These are phyloP conservation scores for Campoletis sonorensis DNA, from an alignment of 1,140 invertebrate genomes.

Conservation along the genomic window DNA sequence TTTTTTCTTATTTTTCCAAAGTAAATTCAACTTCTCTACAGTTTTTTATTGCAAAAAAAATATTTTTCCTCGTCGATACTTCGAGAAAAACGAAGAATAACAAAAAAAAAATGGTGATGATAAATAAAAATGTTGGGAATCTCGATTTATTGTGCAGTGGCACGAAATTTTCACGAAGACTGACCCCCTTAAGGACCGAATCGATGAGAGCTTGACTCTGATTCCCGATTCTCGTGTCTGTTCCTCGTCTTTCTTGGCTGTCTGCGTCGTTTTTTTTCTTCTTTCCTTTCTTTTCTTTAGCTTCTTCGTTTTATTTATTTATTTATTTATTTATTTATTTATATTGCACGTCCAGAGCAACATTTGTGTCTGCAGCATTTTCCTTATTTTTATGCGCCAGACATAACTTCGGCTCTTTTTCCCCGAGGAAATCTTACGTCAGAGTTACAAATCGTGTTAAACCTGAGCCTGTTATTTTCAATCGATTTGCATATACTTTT, in stretches of 20 bases:
- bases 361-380: no score
- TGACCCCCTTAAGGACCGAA: slow-evolving; percentile 48
- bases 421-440: slow-evolving; percentile 67
- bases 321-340: no score
- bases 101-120: neutral
- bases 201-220: slow-evolving; percentile 42
- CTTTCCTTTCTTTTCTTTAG: neutral
- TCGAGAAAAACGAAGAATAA: neutral
- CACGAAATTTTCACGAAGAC: slow-evolving; percentile 13
- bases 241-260: slow-evolving; percentile 51
- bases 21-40: no score
- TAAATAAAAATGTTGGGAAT: neutral
- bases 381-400: neutral
- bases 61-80: no score
- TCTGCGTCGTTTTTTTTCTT: slow-evolving; percentile 42
- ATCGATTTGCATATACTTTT: no score
- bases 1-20: no score
- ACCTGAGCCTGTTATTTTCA: no score
- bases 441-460: no score
- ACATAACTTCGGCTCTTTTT: slow-evolving; percentile 50
- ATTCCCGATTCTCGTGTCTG: slow-evolving; percentile 53
- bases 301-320: neutral
- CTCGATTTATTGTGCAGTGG: neutral
- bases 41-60: no score
- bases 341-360: no score